phyloP scores from a whole-genome alignment of 2,888 invertebrate genomes.

The Dusona sp. region DNA sequence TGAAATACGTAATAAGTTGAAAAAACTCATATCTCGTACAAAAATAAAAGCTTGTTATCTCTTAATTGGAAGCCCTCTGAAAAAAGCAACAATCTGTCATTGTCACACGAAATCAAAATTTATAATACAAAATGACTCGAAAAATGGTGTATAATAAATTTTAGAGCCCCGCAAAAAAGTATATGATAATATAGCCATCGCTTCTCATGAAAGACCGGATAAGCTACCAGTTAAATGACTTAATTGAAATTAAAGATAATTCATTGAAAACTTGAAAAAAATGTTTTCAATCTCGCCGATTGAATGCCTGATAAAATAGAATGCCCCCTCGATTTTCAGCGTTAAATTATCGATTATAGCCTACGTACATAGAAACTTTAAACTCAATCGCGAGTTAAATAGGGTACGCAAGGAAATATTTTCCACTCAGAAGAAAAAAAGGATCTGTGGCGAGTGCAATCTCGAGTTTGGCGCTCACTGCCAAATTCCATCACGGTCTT shows the following conservation, averaged over 20 bases:
- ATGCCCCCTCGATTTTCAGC: background rate
- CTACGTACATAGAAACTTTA: background rate
- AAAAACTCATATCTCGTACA: no score
- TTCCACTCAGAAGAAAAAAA: conserved; percentile 55
- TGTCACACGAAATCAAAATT: no score
- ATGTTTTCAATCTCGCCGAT: background rate
- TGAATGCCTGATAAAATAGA: background rate
- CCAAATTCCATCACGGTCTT: conserved; percentile 71
- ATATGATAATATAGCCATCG: no score
- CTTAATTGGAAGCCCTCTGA: no score
- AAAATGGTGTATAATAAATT: no score
- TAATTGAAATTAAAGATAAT: background rate
- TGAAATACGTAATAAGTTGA: no score
- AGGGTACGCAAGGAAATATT: conserved; percentile 13
- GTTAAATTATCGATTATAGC: background rate
- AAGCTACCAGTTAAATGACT: background rate
- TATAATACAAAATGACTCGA: no score
- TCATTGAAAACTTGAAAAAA: background rate
- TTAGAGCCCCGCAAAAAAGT: no score
- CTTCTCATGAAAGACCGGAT: no score
- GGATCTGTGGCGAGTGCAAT: conserved; percentile 54
- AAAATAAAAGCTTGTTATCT: no score
- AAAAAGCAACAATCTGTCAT: no score
- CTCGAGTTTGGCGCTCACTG: conserved; percentile 54
- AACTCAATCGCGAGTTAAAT: background rate